phyloP scores from a whole-genome alignment of 2,888 invertebrate genomes.

The Hypomecis atomaria region DNA sequence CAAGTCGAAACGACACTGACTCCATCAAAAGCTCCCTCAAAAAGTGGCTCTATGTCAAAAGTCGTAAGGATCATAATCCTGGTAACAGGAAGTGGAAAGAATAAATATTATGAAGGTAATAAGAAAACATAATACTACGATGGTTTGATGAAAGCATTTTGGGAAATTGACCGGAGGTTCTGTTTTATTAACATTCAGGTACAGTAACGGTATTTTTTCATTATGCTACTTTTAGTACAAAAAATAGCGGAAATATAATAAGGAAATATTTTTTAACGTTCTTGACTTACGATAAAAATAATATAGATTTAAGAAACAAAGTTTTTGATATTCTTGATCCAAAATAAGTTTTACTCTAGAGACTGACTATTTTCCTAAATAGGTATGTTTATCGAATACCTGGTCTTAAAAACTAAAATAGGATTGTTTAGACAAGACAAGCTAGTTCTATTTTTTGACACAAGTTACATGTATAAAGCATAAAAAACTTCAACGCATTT shows the following conservation, averaged over 20 bases:
- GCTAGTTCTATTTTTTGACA: too few species aligned
- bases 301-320: neutral
- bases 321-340: too few species aligned
- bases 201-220: constrained; percentile 16
- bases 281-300: neutral
- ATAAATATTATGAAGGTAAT: constrained; percentile 73
- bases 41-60: constrained; percentile 52
- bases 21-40: constrained; percentile 42
- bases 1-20: constrained; percentile 68
- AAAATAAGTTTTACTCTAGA: too few species aligned
- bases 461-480: too few species aligned
- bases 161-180: constrained; percentile 67
- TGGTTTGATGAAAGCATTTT: constrained; percentile 72
- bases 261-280: neutral
- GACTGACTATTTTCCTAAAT: too few species aligned
- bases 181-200: constrained; percentile 47
- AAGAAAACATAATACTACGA: constrained; percentile 72
- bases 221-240: neutral
- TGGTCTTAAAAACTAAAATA: too few species aligned
- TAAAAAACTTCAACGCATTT: too few species aligned
- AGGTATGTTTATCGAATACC: too few species aligned
- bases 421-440: too few species aligned
- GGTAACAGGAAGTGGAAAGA: constrained; percentile 49
- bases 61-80: constrained; percentile 51
- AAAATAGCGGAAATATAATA: neutral